Conservation (phyloP, 1,140 invertebrate genomes). For the Heliconius nattereri region DNA sequence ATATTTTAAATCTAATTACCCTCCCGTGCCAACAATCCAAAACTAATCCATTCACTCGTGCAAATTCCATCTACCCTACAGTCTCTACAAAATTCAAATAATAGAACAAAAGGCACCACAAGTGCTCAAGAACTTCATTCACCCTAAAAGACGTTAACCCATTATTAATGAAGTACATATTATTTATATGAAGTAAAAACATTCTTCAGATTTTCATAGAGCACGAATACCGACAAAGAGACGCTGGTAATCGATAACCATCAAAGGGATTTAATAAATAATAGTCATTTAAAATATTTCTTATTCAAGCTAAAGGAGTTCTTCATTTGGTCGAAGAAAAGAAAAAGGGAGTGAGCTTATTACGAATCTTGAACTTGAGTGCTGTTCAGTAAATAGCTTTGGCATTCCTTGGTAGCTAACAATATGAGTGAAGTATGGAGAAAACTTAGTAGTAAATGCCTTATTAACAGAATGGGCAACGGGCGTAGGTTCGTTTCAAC, state of each 20-base stretch:
- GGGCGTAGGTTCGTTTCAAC: background rate
- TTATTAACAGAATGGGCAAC: background rate
- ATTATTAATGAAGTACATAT: slow-evolving; percentile 15
- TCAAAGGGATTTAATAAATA: slow-evolving; percentile 33
- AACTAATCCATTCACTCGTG: too few relatives aligned
- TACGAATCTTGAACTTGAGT: background rate
- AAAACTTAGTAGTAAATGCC: background rate
- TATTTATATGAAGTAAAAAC: background rate
- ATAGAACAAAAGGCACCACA: background rate
- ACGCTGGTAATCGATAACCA: slow-evolving; percentile 36
- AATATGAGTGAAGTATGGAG: background rate
- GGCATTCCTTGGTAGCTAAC: background rate
- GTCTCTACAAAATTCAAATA: background rate
- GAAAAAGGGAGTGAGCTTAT: background rate
- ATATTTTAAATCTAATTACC: too few relatives aligned
- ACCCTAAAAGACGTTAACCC: slow-evolving; percentile 6
- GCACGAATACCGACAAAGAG: background rate
- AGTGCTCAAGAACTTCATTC: background rate
- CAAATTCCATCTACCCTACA: too few relatives aligned
- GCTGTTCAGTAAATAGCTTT: background rate
- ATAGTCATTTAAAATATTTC: slow-evolving; percentile 10
- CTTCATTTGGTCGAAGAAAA: background rate
- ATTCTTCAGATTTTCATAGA: slow-evolving; percentile 7
- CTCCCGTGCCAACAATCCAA: too few relatives aligned
- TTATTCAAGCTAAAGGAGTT: background rate